Conservation (phyloP, 2,113 vertebrate species). For the Limnothrissa miodon region DNA sequence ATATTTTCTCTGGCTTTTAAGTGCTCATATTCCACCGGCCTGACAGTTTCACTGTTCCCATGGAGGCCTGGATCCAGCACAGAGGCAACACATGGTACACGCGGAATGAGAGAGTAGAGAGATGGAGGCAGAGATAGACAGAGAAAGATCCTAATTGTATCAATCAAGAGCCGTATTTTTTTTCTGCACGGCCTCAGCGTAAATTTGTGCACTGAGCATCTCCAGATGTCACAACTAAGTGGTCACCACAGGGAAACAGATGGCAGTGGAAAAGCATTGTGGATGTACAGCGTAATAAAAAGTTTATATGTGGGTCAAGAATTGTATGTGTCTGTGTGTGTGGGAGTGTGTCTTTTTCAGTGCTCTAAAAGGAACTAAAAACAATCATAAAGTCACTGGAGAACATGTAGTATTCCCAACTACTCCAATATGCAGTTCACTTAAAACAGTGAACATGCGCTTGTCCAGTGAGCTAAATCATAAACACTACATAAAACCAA, state of each 20-base stretch:
- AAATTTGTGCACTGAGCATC: conserved; percentile 8
- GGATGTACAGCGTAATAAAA: conserved; percentile 2
- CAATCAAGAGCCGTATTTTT: neutral
- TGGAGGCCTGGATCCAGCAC: neutral
- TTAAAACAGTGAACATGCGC: conserved; percentile 52
- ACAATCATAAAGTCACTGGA: conserved; percentile 5
- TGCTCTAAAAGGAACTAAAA: conserved; percentile 26
- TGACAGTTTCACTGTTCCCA: neutral
- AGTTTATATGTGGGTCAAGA: neutral
- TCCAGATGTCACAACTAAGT: conserved; percentile 5
- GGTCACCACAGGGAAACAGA: conserved; percentile 15
- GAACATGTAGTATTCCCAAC: neutral
- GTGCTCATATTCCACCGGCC: conserved; percentile 13
- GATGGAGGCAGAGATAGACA: neutral
- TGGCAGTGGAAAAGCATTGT: neutral
- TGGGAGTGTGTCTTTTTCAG: conserved; percentile 9
- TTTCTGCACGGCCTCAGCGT: neutral
- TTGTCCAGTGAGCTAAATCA: conserved; percentile 44
- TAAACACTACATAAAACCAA: conserved; percentile 32
- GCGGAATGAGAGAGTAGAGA: neutral
- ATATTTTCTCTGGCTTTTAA: neutral
- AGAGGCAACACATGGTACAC: neutral
- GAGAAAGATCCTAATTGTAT: conserved; percentile 10
- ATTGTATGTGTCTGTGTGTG: neutral
- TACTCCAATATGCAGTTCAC: conserved; percentile 40